Evolutionary conservation across 1,140 invertebrate genomes (phyloP).

Genomic region (Pachyrhynchus sulphureomaculatus): DNA sequence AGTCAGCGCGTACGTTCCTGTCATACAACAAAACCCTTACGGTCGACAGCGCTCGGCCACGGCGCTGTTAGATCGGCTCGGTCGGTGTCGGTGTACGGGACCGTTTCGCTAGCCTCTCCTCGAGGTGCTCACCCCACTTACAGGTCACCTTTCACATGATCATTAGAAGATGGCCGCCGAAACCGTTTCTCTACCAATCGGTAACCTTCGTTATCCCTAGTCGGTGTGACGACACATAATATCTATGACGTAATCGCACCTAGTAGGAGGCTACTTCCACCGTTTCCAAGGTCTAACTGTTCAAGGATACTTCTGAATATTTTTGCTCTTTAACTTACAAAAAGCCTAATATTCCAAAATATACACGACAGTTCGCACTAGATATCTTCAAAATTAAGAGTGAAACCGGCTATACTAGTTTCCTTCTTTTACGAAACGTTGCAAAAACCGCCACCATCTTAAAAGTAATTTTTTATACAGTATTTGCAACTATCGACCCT

Average conservation of each 20-base stretch:
- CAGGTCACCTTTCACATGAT: slow-evolving; percentile 41
- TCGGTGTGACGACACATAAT: slow-evolving; percentile 41
- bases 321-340: slow-evolving; percentile 5
- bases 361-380: background rate
- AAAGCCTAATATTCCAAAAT: slow-evolving; percentile 2
- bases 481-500: background rate
- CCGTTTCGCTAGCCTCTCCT: slow-evolving; percentile 37
- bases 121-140: slow-evolving; percentile 32
- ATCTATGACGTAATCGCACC: slow-evolving; percentile 41
- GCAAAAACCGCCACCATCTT: background rate
- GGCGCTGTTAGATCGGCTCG: slow-evolving; percentile 31
- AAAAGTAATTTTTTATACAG: background rate
- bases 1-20: slow-evolving; percentile 35
- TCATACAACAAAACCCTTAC: slow-evolving; percentile 33
- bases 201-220: slow-evolving; percentile 23
- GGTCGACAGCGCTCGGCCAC: slow-evolving; percentile 35
- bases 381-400: background rate
- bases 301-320: slow-evolving; percentile 39
- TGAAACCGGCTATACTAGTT: slow-evolving; percentile 7
- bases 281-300: slow-evolving; percentile 58
- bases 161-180: slow-evolving; percentile 47
- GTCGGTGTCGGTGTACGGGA: slow-evolving; percentile 31
- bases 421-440: slow-evolving; percentile 20
- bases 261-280: slow-evolving; percentile 39
- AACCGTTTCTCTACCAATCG: slow-evolving; percentile 39